Conservation (phyloP, 2,888 invertebrate species). For the Oasisia sp. region DNA sequence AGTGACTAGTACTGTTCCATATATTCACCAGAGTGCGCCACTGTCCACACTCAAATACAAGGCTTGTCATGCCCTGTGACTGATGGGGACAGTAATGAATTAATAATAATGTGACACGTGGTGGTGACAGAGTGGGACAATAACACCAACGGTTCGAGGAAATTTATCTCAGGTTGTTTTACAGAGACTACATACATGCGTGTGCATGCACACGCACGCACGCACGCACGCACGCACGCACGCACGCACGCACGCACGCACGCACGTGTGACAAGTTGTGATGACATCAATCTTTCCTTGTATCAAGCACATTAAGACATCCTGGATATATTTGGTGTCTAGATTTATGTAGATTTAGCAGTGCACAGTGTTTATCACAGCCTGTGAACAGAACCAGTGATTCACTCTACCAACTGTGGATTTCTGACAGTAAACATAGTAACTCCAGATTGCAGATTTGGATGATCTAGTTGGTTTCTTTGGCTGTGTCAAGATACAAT, state of each 20-base stretch:
- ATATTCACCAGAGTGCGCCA: not conserved
- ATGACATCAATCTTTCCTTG: not conserved
- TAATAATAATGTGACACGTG: not conserved
- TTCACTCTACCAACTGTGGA: not conserved
- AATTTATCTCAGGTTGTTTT: not conserved
- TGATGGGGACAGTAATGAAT: no score
- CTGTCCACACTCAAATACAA: not conserved
- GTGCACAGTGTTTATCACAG: not conserved
- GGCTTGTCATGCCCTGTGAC: not conserved
- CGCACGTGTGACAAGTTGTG: not conserved
- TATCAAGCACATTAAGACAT: not conserved
- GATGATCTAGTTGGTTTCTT: not conserved
- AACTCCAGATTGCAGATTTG: not conserved
- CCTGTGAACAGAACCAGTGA: not conserved
- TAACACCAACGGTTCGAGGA: not conserved
- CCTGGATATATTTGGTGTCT: not conserved
- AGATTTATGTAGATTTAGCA: not conserved
- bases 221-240: no score
- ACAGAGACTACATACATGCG: no score
- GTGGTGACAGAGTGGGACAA: not conserved
- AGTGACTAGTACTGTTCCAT: not conserved
- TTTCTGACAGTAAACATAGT: not conserved
- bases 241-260: no score
- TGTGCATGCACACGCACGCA: no score
- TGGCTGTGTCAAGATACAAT: not conserved